Evolutionary conservation across 1,140 invertebrate genomes (phyloP), one percentile per base, ranked within the genome.

Genomic region (Diorhabda carinulata): DNA sequence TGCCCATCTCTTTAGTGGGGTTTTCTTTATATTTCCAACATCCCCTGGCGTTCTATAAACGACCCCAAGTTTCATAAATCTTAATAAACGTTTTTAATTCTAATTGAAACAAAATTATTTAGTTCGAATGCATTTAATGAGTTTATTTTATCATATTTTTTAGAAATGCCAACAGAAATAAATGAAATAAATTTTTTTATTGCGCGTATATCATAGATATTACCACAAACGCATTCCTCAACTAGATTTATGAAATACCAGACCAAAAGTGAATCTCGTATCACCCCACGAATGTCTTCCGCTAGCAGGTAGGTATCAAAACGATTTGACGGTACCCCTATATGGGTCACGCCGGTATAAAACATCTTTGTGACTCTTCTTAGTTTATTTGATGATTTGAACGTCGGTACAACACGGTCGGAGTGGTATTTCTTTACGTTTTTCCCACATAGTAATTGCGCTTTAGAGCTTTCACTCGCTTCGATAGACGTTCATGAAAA

Each of bases 351-450:
- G 25, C 52, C 56, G 64, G n/a, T 65, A 65, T 65, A 65, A 42
- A 65, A 57, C 64, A 65, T 45, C 47, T 65, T n/a, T 41, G 42
- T 43, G 57, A 40, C 56, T 65, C 64, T 65, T 65, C 64, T 57
- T 57, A 10, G 52, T 40, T 65, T 65, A 65, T 65, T 65, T 65
- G 64, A 65, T 43, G 10, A 52, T 25, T 52, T 40, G 64, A 42
- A 45, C 44, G 64, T 65, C 64, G 64, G 64, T 65, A 65, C 57
- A 65, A 65, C 64, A 65, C 64, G 40, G 64, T 65, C 52, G 57
- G 25, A 64, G 40, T 42, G 41, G n/a, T 4, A 43, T 25, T 47
- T 65, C 47, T 65, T 44, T 5, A 52, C 64, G 47, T 5, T 62
- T 62, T 43, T 62, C 43, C 2, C 43, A 43, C 61, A 41, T 41